These are phyloP conservation scores for Microtus agrestis DNA, from an alignment of 2,797 vertebrate species.

Conservation along the genomic window DNA sequence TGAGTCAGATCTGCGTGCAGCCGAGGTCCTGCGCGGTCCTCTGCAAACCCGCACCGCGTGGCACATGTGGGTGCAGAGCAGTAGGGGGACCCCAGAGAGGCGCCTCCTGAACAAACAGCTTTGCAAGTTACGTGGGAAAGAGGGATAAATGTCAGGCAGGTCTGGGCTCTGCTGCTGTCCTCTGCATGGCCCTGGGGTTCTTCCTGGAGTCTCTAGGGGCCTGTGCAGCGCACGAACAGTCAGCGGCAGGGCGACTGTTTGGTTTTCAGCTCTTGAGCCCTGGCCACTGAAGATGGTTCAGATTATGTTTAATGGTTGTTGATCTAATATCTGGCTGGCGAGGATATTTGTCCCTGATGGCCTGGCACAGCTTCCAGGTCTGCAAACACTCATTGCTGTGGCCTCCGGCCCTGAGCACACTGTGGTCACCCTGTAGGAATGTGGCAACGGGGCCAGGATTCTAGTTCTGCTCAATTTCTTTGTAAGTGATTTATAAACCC, in stretches of 20 bases:
- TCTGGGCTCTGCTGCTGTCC: background rate
- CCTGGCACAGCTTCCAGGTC: constrained; percentile 71
- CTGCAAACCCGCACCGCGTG: background rate
- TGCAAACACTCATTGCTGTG: background rate
- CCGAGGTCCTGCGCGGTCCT: background rate
- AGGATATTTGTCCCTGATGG: constrained; percentile 77
- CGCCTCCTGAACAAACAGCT: background rate
- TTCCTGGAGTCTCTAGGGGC: background rate
- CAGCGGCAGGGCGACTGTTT: constrained; percentile 51
- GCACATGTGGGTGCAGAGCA: background rate
- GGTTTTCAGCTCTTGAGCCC: constrained; percentile 74
- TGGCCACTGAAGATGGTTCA: constrained; percentile 77
- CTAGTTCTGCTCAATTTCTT: constrained; percentile 70
- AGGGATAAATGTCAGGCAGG: background rate
- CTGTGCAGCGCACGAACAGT: background rate
- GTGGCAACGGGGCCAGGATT: constrained; percentile 45
- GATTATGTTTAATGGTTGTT: constrained; percentile 80
- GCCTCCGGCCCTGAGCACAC: constrained; percentile 51
- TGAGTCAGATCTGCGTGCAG: background rate
- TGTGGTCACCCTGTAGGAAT: constrained; percentile 78
- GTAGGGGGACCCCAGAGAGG: background rate
- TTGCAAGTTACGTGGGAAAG: background rate
- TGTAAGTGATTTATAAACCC: constrained; percentile 69
- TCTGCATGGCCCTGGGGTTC: background rate
- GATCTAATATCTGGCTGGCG: constrained; percentile 84